Percentiles rank a stretch among this genome's conserved stretches.
Conservation (phyloP, 2,113 vertebrate species). For the Catharus fuscescens region DNA sequence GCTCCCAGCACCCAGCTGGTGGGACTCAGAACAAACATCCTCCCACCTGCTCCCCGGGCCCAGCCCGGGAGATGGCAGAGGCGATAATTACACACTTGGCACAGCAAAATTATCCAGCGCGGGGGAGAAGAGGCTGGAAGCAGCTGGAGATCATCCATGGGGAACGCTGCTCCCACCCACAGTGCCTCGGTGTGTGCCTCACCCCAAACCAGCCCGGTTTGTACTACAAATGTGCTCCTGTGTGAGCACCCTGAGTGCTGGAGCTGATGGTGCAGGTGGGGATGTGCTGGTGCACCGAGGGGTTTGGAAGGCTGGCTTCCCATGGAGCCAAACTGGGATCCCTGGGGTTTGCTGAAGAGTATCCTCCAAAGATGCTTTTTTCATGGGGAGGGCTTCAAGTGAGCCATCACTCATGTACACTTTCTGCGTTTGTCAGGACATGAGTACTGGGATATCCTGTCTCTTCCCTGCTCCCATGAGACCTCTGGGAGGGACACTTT, state of each 20-base stretch:
- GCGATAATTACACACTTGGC: constrained; percentile 39
- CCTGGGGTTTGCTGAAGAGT: background rate
- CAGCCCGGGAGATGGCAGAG: constrained; percentile 11
- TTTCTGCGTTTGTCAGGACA: background rate
- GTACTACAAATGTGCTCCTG: fast-evolving
- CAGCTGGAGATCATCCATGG: constrained; percentile 28
- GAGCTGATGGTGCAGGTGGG: background rate
- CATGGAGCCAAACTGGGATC: background rate
- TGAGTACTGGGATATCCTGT: fast-evolving
- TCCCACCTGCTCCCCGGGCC: background rate
- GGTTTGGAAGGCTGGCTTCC: background rate
- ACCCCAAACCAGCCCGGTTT: background rate
- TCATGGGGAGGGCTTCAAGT: background rate
- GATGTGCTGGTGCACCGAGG: background rate
- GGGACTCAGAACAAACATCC: constrained; percentile 48
- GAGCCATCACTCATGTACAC: background rate
- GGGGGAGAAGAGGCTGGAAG: constrained; percentile 29
- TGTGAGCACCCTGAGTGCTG: fast-evolving
- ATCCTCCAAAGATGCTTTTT: background rate
- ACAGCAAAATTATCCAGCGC: background rate
- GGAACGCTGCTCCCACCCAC: background rate
- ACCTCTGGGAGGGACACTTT: background rate
- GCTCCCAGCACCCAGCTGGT: constrained; percentile 37
- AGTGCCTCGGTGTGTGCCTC: background rate
- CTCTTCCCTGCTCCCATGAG: background rate